Percentiles rank a stretch among this genome's conserved stretches.
These are phyloP conservation scores for Paracentrotus lividus DNA, from an alignment of 53 echinoderm and acorn worm genomes.

Conservation along the genomic window DNA sequence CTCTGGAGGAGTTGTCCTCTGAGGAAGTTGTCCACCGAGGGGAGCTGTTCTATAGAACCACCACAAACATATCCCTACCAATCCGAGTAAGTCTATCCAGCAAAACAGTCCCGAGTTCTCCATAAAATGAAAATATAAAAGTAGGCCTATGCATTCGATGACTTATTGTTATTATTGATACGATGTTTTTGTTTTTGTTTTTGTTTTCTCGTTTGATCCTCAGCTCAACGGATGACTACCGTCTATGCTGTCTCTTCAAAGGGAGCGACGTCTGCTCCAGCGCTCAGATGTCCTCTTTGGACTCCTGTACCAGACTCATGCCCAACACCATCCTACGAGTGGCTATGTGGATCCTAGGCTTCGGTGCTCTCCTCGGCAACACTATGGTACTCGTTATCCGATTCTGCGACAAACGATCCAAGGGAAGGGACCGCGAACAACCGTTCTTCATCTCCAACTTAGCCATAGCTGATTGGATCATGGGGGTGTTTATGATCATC, in stretches of 20 bases:
- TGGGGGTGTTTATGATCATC: slow-evolving; percentile 86
- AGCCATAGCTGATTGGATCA: slow-evolving; percentile 79
- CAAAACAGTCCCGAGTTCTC: no score
- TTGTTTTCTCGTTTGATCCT: slow-evolving; percentile 11
- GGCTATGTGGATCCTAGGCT: slow-evolving; percentile 78
- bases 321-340: slow-evolving; percentile 75
- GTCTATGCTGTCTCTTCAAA: slow-evolving; percentile 78
- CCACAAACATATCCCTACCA: no score
- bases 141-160: no score
- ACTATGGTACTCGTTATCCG: slow-evolving; percentile 74
- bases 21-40: no score
- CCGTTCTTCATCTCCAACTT: slow-evolving; percentile 77
- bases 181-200: no score
- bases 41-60: no score
- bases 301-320: slow-evolving; percentile 77
- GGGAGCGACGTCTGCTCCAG: slow-evolving; percentile 50
- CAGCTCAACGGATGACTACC: slow-evolving; percentile 78
- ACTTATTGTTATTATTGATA: no score
- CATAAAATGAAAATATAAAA: no score
- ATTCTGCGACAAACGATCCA: slow-evolving; percentile 7
- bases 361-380: slow-evolving; percentile 80
- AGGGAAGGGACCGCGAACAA: slow-evolving; percentile 38
- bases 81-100: no score
- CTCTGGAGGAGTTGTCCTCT: no score
- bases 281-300: slow-evolving; percentile 65